phyloP scores from a whole-genome alignment of 2,113 vertebrate species.

The Dicentrarchus labrax region DNA sequence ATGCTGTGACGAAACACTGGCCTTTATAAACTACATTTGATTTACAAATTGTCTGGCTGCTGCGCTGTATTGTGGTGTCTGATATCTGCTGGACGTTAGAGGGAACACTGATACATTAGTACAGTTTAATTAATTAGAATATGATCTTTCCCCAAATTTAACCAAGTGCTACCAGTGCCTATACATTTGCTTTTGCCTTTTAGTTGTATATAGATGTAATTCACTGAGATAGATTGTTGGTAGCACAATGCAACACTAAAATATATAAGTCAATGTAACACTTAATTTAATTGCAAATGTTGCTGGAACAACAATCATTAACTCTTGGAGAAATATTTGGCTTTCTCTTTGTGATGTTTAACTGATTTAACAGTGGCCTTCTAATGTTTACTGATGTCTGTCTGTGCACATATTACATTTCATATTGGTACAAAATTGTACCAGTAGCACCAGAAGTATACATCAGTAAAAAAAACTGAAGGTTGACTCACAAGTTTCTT shows the following conservation, averaged over 20 bases:
- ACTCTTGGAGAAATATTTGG: not conserved
- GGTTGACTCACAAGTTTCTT: not conserved
- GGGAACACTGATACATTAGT: not conserved
- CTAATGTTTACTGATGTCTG: not conserved
- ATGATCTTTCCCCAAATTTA: not conserved
- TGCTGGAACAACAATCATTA: not conserved
- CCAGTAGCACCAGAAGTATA: not conserved
- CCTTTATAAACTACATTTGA: constrained; percentile 66
- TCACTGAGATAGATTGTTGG: too few relatives aligned
- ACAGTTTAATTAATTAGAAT: not conserved
- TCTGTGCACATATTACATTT: not conserved
- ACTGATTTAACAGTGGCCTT: not conserved
- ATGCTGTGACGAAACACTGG: constrained; percentile 56
- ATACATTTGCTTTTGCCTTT: not conserved
- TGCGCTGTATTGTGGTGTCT: constrained; percentile 21
- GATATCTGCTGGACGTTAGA: constrained; percentile 19
- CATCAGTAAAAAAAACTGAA: not conserved
- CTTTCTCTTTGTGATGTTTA: too few relatives aligned
- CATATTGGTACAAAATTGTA: not conserved
- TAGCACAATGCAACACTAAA: too few relatives aligned
- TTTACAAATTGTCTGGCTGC: constrained; percentile 43
- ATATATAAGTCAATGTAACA: too few relatives aligned
- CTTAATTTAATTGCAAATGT: not conserved
- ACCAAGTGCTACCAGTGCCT: not conserved
- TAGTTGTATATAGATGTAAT: too few relatives aligned